These are phyloP conservation scores for Onthophagus taurus DNA, from an alignment of 1,140 invertebrate genomes.

Conservation along the genomic window DNA sequence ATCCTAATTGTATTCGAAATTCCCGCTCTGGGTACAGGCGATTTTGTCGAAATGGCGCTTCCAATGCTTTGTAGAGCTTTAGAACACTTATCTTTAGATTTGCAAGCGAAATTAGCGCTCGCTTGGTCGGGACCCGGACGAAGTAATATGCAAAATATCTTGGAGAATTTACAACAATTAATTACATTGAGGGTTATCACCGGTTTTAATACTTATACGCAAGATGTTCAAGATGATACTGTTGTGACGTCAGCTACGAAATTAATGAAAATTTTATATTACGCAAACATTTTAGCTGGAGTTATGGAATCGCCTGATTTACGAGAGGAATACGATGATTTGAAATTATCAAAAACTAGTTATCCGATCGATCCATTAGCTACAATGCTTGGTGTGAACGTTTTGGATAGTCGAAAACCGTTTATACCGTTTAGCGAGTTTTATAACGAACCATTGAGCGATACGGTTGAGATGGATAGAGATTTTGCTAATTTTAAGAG, in stretches of 20 bases:
- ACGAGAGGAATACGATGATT: slow-evolving; percentile 39
- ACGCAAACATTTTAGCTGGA: slow-evolving; percentile 80
- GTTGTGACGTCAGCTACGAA: slow-evolving; percentile 72
- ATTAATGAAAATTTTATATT: slow-evolving; percentile 81
- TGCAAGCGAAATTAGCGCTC: slow-evolving; percentile 70
- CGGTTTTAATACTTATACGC: slow-evolving; percentile 58
- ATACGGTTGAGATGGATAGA: slow-evolving; percentile 84
- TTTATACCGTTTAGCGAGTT: slow-evolving; percentile 80
- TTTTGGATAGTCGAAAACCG: slow-evolving; percentile 72
- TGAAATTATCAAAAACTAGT: slow-evolving; percentile 24
- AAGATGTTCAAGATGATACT: slow-evolving; percentile 74
- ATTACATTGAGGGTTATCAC: slow-evolving; percentile 75
- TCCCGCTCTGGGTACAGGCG: slow-evolving; percentile 64
- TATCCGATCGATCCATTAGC: slow-evolving; percentile 33
- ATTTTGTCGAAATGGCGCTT: slow-evolving; percentile 74
- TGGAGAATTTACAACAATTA: slow-evolving; percentile 78
- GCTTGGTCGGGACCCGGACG: slow-evolving; percentile 68
- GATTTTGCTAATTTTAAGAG: slow-evolving; percentile 85
- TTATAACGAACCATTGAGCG: slow-evolving; percentile 87
- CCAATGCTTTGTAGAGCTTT: slow-evolving; percentile 73
- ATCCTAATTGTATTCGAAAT: slow-evolving; percentile 85
- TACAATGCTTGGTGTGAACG: slow-evolving; percentile 56
- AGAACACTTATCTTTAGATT: slow-evolving; percentile 58
- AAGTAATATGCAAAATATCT: slow-evolving; percentile 57
- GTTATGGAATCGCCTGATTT: slow-evolving; percentile 57